Conservation (phyloP, 2,797 vertebrate genomes). For the Oryzias dopingdopingensis region DNA sequence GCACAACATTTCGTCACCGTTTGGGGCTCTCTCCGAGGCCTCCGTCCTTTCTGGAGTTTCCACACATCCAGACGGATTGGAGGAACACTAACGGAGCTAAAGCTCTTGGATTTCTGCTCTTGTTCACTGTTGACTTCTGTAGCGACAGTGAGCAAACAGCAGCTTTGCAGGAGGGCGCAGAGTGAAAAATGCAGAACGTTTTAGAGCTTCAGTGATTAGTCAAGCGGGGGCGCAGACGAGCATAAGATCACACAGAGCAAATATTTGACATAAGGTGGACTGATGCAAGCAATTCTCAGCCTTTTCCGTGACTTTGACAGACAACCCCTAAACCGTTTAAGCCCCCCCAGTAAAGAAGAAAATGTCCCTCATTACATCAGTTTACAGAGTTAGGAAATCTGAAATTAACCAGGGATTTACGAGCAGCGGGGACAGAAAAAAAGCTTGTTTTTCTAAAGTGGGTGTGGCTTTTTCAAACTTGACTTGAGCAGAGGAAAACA, state of each 20-base stretch:
- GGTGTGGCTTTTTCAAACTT: slow-evolving; percentile 41
- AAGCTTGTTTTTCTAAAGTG: slow-evolving; percentile 44
- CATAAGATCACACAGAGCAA: background rate
- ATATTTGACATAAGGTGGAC: background rate
- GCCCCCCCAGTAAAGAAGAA: background rate
- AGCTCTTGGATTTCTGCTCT: background rate
- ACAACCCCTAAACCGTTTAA: background rate
- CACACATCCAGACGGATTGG: too few relatives aligned
- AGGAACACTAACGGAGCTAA: background rate
- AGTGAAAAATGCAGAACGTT: background rate
- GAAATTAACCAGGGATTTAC: too few relatives aligned
- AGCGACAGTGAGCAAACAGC: background rate
- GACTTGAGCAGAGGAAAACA: slow-evolving; percentile 30
- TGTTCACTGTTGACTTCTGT: background rate
- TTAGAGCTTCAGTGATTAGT: background rate
- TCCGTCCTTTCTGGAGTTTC: too few relatives aligned
- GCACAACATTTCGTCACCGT: too few relatives aligned
- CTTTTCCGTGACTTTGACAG: background rate
- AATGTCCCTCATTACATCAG: background rate
- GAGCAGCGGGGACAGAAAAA: slow-evolving; percentile 13
- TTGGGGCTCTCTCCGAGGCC: too few relatives aligned
- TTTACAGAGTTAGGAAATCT: too few relatives aligned
- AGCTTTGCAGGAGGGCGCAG: background rate
- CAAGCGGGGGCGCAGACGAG: background rate
- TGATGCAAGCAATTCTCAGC: background rate